These are phyloP conservation scores for Oryzaephilus surinamensis DNA, from an alignment of 1,140 invertebrate species.

Conservation along the genomic window DNA sequence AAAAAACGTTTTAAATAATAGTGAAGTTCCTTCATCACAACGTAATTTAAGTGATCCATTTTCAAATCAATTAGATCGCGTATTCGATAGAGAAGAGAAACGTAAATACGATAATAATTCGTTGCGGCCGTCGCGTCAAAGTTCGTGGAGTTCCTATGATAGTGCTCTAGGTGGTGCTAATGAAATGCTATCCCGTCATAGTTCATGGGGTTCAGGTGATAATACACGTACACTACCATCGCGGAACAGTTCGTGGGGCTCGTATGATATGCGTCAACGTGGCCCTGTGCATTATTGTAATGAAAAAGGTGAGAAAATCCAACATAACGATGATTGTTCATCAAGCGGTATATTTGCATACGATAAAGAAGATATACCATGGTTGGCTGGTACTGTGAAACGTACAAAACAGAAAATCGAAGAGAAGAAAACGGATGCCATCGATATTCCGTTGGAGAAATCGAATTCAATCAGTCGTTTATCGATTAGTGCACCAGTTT, in stretches of 20 bases:
- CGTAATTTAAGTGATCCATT: slow-evolving; percentile 64
- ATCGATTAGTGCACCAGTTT: slow-evolving; percentile 51
- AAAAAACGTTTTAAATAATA: slow-evolving; percentile 20
- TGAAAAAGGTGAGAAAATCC: slow-evolving; percentile 27
- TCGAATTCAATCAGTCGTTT: slow-evolving; percentile 23
- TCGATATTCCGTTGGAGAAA: slow-evolving; percentile 22
- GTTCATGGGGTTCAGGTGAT: slow-evolving; percentile 72
- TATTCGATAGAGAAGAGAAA: slow-evolving; percentile 61
- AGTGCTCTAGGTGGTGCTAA: slow-evolving; percentile 47
- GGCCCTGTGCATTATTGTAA: slow-evolving; percentile 30
- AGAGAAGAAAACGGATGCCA: slow-evolving; percentile 37
- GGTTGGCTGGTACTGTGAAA: slow-evolving; percentile 54
- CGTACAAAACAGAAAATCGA: slow-evolving; percentile 64
- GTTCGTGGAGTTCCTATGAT: slow-evolving; percentile 71
- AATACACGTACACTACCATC: slow-evolving; percentile 51
- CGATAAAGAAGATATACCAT: slow-evolving; percentile 52
- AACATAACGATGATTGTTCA: slow-evolving; percentile 29
- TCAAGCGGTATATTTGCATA: slow-evolving; percentile 42
- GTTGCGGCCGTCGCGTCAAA: slow-evolving; percentile 51
- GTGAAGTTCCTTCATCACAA: slow-evolving; percentile 29
- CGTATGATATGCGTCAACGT: slow-evolving; percentile 51
- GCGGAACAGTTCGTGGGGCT: slow-evolving; percentile 63
- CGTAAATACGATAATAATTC: slow-evolving; percentile 17
- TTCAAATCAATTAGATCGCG: slow-evolving; percentile 57
- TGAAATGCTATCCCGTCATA: slow-evolving; percentile 58